Percentiles rank a stretch among this genome's conserved stretches.
Conservation (phyloP, 2,888 invertebrate species). For the Aplocera efformata region DNA sequence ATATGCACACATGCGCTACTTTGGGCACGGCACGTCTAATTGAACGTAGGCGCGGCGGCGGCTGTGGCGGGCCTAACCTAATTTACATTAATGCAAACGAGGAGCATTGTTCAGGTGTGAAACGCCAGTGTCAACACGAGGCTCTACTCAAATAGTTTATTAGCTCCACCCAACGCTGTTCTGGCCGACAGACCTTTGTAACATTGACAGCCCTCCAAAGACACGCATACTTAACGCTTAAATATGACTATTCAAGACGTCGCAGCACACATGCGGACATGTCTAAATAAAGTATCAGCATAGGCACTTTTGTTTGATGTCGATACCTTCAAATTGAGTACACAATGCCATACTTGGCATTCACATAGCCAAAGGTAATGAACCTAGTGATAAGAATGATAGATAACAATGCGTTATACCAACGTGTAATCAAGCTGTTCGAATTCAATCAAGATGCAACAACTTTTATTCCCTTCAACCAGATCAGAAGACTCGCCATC, state of each 20-base stretch:
- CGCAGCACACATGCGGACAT: slow-evolving; percentile 38
- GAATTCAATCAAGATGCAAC: too few species aligned
- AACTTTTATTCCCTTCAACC: background rate
- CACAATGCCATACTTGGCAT: too few species aligned
- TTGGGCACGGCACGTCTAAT: slow-evolving; percentile 73
- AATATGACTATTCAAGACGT: slow-evolving; percentile 63
- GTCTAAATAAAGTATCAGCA: slow-evolving; percentile 23
- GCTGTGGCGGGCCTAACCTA: slow-evolving; percentile 71
- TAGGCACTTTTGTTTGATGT: slow-evolving; percentile 8
- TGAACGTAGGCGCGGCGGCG: slow-evolving; percentile 71
- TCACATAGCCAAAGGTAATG: too few species aligned
- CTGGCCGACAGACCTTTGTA: slow-evolving; percentile 73
- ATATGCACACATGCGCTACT: slow-evolving; percentile 69
- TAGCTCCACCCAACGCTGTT: slow-evolving; percentile 76
- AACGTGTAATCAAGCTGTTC: too few species aligned
- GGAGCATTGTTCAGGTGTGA: slow-evolving; percentile 80
- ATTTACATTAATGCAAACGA: slow-evolving; percentile 81
- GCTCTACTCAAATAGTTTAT: slow-evolving; percentile 79
- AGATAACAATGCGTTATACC: too few species aligned
- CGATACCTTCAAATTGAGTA: too few species aligned
- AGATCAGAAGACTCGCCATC: background rate
- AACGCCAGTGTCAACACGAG: slow-evolving; percentile 78
- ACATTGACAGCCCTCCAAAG: slow-evolving; percentile 68
- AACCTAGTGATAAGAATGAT: too few species aligned
- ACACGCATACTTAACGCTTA: slow-evolving; percentile 70